Percentiles rank a stretch among this genome's conserved stretches.
These are phyloP conservation scores for Trichoplusia ni DNA, from an alignment of 1,140 invertebrate species.

Conservation along the genomic window DNA sequence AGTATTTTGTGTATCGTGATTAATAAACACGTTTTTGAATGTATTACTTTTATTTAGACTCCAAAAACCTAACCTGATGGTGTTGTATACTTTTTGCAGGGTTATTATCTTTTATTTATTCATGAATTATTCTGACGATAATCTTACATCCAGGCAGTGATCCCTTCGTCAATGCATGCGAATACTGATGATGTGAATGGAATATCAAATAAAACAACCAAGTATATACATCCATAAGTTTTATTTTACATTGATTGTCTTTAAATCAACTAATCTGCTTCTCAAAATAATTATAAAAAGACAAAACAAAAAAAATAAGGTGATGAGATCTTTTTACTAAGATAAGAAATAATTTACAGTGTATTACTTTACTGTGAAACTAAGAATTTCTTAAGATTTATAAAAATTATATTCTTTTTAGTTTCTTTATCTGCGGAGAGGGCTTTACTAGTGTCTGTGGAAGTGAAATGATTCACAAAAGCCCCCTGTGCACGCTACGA, in stretches of 20 bases:
- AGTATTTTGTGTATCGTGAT: constrained; percentile 26
- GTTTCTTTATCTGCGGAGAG: constrained; percentile 50
- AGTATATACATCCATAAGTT: constrained; percentile 81
- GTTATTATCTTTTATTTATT: too few species aligned
- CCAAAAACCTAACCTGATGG: too few species aligned
- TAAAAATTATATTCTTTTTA: constrained; percentile 52
- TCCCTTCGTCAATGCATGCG: too few species aligned
- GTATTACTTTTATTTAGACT: neutral
- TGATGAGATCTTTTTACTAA: constrained; percentile 81
- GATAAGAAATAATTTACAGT: constrained; percentile 80
- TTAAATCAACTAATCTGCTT: constrained; percentile 81
- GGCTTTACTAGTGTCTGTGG: constrained; percentile 54
- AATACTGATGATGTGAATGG: too few species aligned
- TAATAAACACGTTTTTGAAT: constrained; percentile 22
- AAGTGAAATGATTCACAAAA: constrained; percentile 1
- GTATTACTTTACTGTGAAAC: constrained; percentile 75
- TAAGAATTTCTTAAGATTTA: constrained; percentile 76
- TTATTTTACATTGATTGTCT: constrained; percentile 81
- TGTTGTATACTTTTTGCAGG: too few species aligned
- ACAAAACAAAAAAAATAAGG: constrained; percentile 81
- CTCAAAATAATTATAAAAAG: constrained; percentile 81
- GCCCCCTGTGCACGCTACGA: neutral
- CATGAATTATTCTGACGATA: too few species aligned
- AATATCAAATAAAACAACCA: constrained; percentile 53
- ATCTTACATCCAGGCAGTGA: too few species aligned